Percentiles rank a stretch among this genome's conserved stretches.
Evolutionary conservation across 2,888 invertebrate species (phyloP).

Genomic region (Nasonovia ribisnigri): DNA sequence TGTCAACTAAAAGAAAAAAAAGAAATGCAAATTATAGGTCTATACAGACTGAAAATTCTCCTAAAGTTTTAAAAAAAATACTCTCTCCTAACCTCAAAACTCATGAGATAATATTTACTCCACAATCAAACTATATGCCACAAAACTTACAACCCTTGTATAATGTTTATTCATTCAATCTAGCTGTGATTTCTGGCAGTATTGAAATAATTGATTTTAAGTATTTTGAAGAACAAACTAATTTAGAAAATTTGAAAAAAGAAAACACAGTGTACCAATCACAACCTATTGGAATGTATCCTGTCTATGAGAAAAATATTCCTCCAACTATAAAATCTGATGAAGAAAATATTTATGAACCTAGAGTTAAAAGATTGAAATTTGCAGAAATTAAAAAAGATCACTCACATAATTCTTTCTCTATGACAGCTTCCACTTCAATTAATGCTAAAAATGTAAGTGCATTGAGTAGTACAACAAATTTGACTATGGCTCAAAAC

Average conservation of each 20-base stretch:
- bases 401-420: not conserved
- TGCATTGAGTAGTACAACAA: too few relatives aligned
- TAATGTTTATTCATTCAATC: slow-evolving; percentile 66
- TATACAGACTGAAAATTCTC: not conserved
- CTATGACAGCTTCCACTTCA: not conserved
- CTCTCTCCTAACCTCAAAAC: slow-evolving; percentile 7
- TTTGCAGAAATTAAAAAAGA: not conserved
- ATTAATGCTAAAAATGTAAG: not conserved
- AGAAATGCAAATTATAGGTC: not conserved
- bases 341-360: not conserved
- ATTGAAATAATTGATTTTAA: slow-evolving; percentile 68
- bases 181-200: slow-evolving; percentile 66
- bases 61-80: not conserved
- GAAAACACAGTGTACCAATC: not conserved
- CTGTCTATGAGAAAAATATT: slow-evolving; percentile 31
- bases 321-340: not conserved
- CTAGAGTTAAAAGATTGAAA: slow-evolving; percentile 32
- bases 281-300: not conserved
- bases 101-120: slow-evolving; percentile 12
- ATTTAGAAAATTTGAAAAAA: not conserved
- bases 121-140: slow-evolving; percentile 11
- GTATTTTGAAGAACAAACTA: not conserved
- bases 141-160: slow-evolving; percentile 66
- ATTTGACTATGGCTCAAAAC: not conserved
- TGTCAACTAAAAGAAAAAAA: not conserved